phyloP scores from a whole-genome alignment of 1,140 invertebrate genomes.

The Branchinecta lindahli region DNA sequence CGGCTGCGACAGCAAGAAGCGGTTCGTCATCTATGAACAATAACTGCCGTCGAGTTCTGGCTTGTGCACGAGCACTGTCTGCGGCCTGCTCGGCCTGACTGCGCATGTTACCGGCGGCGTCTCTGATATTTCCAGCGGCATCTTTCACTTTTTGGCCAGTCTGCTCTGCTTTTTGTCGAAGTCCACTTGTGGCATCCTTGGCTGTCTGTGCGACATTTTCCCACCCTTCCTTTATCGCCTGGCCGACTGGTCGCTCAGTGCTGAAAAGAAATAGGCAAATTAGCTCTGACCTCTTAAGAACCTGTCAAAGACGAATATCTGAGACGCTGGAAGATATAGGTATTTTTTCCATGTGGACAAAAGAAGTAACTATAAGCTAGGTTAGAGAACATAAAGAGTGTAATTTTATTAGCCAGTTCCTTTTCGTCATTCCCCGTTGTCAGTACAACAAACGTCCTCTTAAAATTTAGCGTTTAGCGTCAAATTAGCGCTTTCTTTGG shows the following conservation, averaged over 20 bases:
- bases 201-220: background rate
- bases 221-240: background rate
- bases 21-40: background rate
- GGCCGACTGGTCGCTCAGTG: background rate
- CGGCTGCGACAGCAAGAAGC: background rate
- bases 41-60: background rate
- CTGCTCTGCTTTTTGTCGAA: background rate
- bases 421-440: too few relatives aligned
- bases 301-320: too few relatives aligned
- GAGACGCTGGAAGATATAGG: too few relatives aligned
- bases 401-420: too few relatives aligned
- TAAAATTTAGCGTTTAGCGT: too few relatives aligned
- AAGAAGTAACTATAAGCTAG: too few relatives aligned
- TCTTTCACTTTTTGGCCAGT: background rate
- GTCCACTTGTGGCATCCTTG: background rate
- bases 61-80: background rate
- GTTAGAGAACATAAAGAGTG: too few relatives aligned
- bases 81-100: background rate
- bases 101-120: too few relatives aligned
- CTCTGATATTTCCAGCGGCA: background rate
- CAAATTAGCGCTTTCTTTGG: too few relatives aligned
- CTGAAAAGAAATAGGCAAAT: conserved; percentile 2
- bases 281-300: too few relatives aligned
- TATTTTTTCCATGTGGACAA: too few relatives aligned
- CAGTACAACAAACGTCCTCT: too few relatives aligned